A percentile compares a stretch with the other conserved stretches of the same genome.
Conservation (phyloP, 2,113 vertebrate genomes). For the Thamnaconus septentrionalis region DNA sequence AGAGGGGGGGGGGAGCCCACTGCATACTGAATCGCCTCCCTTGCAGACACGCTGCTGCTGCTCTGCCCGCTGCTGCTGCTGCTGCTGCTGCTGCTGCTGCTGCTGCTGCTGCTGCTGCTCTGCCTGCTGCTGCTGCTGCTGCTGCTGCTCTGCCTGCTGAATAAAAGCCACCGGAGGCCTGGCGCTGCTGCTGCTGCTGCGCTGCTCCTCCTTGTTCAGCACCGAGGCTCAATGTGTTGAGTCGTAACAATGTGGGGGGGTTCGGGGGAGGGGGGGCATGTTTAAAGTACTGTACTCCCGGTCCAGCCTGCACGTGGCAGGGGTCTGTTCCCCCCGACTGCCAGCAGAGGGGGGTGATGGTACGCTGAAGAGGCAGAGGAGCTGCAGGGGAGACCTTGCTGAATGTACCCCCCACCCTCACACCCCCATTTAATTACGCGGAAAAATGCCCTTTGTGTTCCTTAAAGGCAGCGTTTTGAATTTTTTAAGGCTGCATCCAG, state of each 20-base stretch:
- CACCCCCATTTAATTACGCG: constrained; percentile 28
- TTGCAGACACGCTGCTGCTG: background rate
- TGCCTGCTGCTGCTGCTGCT: background rate
- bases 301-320: constrained; percentile 1
- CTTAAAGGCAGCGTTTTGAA: constrained; percentile 35
- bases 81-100: constrained; percentile 28
- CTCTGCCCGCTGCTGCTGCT: constrained; percentile 34
- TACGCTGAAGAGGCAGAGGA: constrained; percentile 36
- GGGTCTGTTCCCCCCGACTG: background rate
- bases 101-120: constrained; percentile 54
- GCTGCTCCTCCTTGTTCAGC: constrained; percentile 66
- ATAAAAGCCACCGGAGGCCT: constrained; percentile 62
- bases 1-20: constrained; percentile 31
- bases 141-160: constrained; percentile 33
- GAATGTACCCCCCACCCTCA: background rate
- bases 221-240: constrained; percentile 58
- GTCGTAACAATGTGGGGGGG: constrained; percentile 65
- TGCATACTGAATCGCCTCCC: constrained; percentile 46
- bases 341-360: constrained; percentile 73
- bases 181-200: constrained; percentile 36
- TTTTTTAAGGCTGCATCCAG: constrained; percentile 58
- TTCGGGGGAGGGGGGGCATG: constrained; percentile 51
- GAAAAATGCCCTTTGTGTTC: constrained; percentile 50
- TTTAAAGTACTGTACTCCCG: constrained; percentile 50
- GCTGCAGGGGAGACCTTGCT: too few species aligned